Conservation (phyloP, 2,888 invertebrate species). For the Cryptops parisi region DNA sequence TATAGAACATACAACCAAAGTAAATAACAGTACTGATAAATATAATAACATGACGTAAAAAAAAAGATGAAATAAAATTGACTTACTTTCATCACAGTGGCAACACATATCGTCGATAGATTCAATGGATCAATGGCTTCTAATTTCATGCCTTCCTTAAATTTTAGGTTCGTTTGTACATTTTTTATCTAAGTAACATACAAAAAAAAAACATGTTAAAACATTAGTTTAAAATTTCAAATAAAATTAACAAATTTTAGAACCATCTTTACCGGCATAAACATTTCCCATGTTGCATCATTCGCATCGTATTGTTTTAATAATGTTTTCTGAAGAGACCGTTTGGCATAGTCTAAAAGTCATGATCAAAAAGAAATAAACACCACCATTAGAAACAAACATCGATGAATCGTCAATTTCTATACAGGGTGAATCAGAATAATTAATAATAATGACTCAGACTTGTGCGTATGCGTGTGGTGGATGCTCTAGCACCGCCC, state of each 20-base stretch:
- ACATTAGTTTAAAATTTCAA: neutral
- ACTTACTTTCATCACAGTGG: constrained; percentile 76
- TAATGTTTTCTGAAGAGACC: constrained; percentile 30
- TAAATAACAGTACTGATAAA: too few relatives aligned
- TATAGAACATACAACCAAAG: too few relatives aligned
- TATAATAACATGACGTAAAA: too few relatives aligned
- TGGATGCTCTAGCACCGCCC: too few relatives aligned
- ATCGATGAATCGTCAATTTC: too few relatives aligned
- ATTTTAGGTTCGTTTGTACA: constrained; percentile 28
- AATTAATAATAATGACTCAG: too few relatives aligned
- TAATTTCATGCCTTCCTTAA: constrained; percentile 79
- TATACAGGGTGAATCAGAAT: too few relatives aligned
- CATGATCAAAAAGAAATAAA: neutral
- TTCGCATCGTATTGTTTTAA: constrained; percentile 53
- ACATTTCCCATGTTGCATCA: constrained; percentile 68
- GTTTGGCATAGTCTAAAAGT: constrained; percentile 29
- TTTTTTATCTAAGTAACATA: constrained; percentile 1
- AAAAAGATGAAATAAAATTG: too few relatives aligned
- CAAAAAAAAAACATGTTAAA: neutral
- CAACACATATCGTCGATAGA: constrained; percentile 83
- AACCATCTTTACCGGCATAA: constrained; percentile 40
- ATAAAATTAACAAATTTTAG: constrained; percentile 17
- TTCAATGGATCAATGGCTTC: constrained; percentile 97
- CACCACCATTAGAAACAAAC: too few relatives aligned
- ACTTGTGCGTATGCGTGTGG: too few relatives aligned